Evolutionary conservation across 2,888 invertebrate species (phyloP), one percentile per base, ranked within the genome.

Genomic region (Cephus pygmeus): DNA sequence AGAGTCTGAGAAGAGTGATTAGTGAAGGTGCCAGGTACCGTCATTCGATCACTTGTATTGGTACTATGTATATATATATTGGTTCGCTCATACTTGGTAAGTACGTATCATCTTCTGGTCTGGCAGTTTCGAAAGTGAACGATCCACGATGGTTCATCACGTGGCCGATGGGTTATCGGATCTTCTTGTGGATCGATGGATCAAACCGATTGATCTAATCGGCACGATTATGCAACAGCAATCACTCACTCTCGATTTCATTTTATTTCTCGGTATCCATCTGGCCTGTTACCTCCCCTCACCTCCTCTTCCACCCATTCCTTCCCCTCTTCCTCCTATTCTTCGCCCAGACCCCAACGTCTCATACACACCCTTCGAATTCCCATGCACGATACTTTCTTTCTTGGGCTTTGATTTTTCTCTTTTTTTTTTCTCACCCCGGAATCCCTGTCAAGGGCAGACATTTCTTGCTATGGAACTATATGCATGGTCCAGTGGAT

Each of bases 161-260:
- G 33, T 6, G 33, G 71, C 31, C 31, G 31, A 9, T 34, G 71
- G 34, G 71, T 71, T 71, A 71, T 71, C 71, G 34, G 15, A 31
- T 31, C 31, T 30, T 31, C 31, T 74, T n/a, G 31, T 35, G n/a
- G 34, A 74, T 35, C 74, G 34, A 35, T 30, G 23, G 36, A 34
- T 31, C 34, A 30, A 30, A 36, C n/a, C 74, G 74, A 34, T 35
- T 34, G 74, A 74, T 74, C 74, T 74, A 74, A 74, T 74, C 74
- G 74, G 74, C 74, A 30, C 36, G 34, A 74, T 74, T 74, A 74
- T 74, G 74, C 74, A 74, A 74, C 35, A 34, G 74, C 34, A 34
- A 74, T 74, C 74, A 36, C 23, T 74, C 74, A 33, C 74, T 36
- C 36, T 74, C 74, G 6, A 12, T 74, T 35, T 74, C 74, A 31